phyloP scores from a whole-genome alignment of 2,888 invertebrate species.

The Heteromurus nitidus region DNA sequence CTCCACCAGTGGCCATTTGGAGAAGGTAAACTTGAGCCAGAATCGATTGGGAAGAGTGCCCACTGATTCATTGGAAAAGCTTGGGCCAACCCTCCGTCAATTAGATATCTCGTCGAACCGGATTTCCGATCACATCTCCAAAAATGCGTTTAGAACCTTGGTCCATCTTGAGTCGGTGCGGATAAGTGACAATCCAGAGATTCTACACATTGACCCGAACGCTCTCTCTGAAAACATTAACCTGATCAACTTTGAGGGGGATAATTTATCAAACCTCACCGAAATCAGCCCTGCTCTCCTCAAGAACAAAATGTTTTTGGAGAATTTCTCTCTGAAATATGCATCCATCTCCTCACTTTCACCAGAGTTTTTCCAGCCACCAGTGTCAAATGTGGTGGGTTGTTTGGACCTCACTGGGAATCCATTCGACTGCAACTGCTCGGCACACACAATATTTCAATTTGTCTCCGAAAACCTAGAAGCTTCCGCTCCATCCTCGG shows the following conservation, averaged over 20 bases:
- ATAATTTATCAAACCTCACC: slow-evolving; percentile 70
- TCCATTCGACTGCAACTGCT: slow-evolving; percentile 71
- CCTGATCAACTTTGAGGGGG: slow-evolving; percentile 68
- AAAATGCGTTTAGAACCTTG: slow-evolving; percentile 65
- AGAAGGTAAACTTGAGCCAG: slow-evolving; percentile 69
- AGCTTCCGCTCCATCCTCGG: slow-evolving; percentile 20
- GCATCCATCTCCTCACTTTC: slow-evolving; percentile 64
- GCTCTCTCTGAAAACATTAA: slow-evolving; percentile 67
- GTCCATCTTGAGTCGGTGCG: slow-evolving; percentile 60
- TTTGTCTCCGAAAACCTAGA: slow-evolving; percentile 52
- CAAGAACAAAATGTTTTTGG: slow-evolving; percentile 65
- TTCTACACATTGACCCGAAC: slow-evolving; percentile 63
- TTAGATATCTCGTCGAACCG: slow-evolving; percentile 70
- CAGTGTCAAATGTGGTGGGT: slow-evolving; percentile 27
- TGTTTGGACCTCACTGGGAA: slow-evolving; percentile 66
- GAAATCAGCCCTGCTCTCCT: slow-evolving; percentile 63
- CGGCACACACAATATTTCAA: slow-evolving; percentile 62
- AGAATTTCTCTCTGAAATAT: slow-evolving; percentile 67
- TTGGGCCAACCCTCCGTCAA: slow-evolving; percentile 67
- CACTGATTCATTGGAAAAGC: slow-evolving; percentile 65
- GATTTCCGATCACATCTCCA: slow-evolving; percentile 66
- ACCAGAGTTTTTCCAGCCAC: slow-evolving; percentile 61
- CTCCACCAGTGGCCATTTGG: slow-evolving; percentile 43
- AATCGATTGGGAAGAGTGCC: slow-evolving; percentile 70
- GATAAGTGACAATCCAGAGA: slow-evolving; percentile 68